These are phyloP conservation scores for Sinonovacula constricta DNA, from an alignment of 1,140 invertebrate species.

Conservation along the genomic window DNA sequence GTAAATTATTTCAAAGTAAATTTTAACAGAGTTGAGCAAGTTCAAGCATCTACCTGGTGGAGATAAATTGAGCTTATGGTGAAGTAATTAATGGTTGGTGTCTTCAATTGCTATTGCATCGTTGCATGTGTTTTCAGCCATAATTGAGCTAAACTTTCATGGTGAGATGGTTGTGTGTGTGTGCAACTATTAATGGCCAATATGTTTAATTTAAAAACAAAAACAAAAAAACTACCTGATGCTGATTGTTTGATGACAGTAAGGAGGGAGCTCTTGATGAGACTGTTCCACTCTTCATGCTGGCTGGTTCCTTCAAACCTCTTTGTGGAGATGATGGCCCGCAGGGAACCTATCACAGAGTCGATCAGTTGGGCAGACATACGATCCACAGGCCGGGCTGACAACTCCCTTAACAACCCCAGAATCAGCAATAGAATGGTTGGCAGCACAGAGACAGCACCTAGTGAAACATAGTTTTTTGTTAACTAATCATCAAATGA, in stretches of 20 bases:
- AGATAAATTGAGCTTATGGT: no score
- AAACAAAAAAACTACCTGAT: constrained; percentile 83
- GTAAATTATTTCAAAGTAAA: no score
- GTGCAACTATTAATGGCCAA: no score
- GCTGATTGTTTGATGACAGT: constrained; percentile 94
- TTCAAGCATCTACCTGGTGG: no score
- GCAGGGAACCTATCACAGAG: constrained; percentile 85
- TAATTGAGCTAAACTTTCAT: no score
- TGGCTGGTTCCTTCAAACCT: constrained; percentile 83
- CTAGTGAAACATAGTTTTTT: constrained; percentile 80
- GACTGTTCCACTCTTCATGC: constrained; percentile 85
- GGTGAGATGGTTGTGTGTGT: no score
- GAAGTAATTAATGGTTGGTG: no score
- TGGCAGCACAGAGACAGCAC: constrained; percentile 91
- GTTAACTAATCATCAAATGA: no score
- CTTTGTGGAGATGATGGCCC: constrained; percentile 83
- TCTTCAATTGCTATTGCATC: no score
- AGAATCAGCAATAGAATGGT: constrained; percentile 94
- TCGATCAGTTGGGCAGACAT: constrained; percentile 81
- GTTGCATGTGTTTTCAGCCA: no score
- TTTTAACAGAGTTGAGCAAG: no score
- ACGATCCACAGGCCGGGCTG: constrained; percentile 77
- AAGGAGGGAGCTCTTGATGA: constrained; percentile 91
- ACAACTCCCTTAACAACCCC: constrained; percentile 91
- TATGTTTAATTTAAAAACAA: no score